phyloP scores from a whole-genome alignment of 2,888 invertebrate species.

The Opisthograptis luteolata region DNA sequence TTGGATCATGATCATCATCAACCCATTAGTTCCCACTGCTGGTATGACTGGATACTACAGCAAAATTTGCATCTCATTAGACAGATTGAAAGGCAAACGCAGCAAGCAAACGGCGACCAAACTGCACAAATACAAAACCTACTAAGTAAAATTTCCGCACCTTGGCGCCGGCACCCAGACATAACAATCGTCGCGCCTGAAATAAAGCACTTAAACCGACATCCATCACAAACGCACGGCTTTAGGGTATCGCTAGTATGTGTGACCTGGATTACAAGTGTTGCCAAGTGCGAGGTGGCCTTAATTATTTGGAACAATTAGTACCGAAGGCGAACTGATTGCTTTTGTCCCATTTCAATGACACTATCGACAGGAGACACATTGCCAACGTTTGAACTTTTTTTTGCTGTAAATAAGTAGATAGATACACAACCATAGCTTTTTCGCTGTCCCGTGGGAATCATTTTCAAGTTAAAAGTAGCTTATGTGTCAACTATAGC shows the following conservation, averaged over 20 bases:
- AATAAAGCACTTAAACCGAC: constrained; percentile 74
- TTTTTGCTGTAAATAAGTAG: too few relatives aligned
- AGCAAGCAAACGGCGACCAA: constrained; percentile 2
- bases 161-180: constrained; percentile 68
- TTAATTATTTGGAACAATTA: constrained; percentile 30
- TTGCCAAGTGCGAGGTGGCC: constrained; percentile 25
- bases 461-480: too few relatives aligned
- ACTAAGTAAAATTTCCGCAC: constrained; percentile 53
- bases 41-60: too few relatives aligned
- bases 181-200: constrained; percentile 65
- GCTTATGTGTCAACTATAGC: too few relatives aligned
- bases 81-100: constrained; percentile 3
- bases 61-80: too few relatives aligned
- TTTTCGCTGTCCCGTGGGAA: too few relatives aligned
- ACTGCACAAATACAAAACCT: constrained; percentile 14
- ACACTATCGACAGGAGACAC: not conserved
- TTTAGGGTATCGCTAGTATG: constrained; percentile 31
- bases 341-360: not conserved
- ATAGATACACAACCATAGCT: too few relatives aligned
- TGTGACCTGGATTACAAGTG: constrained; percentile 28
- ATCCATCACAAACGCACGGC: constrained; percentile 55
- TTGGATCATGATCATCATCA: too few relatives aligned
- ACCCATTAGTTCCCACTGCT: too few relatives aligned
- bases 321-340: not conserved
- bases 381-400: too few relatives aligned